Base-by-base conservation (phyloP, 2,113 vertebrate genomes). In the Chaetops frenatus region DNA sequence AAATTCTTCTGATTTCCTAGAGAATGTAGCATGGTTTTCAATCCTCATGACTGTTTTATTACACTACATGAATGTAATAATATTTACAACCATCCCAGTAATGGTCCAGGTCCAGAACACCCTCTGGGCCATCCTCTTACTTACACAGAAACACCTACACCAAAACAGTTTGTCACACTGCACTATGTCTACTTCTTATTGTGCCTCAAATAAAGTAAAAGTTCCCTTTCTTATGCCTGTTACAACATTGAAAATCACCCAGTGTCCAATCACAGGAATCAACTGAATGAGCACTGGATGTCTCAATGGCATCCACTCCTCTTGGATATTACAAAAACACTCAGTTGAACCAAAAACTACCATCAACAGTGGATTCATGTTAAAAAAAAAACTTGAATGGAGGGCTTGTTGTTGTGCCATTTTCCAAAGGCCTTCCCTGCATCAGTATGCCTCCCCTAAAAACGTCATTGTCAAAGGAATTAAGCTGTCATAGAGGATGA, bases 241-340 rank as follows among this genome's bases (percentile, higher is more conserved):
- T 71, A 44, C 4, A 66, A 24, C 42, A 70, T 40, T 83, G 11
- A 35, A 40, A 90, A 80, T 31, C 33, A 81, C 20, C 7, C 17
- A 38, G 11, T 24, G 42, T 42, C 40, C 36, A 62, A 28, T 38
- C 45, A 48, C 25, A 88, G 58, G 40, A 79, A 79, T 47, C 42
- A 81, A 50, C 19, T 25, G 47, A 88, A 77, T 0, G 0, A 78
- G 23, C 7, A 83, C 0, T 5, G 70, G 64, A 27, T 11, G 4
- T 62, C 38, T 54, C 54, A 50, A 21, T 14, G 31, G 60, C 44
- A 70, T 56, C 16, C 15, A 27, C 7, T 58, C 24, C 54, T 78
- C n/a, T 35, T 44, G 20, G 24, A 18, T 38, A 62, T n/a, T 67
- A 62, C 12, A 81, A 12, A 44, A 84, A 10, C 24, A 64, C 24